These are phyloP conservation scores for Etia nguti DNA, from an alignment of 2,113 vertebrate species.

Conservation along the genomic window DNA sequence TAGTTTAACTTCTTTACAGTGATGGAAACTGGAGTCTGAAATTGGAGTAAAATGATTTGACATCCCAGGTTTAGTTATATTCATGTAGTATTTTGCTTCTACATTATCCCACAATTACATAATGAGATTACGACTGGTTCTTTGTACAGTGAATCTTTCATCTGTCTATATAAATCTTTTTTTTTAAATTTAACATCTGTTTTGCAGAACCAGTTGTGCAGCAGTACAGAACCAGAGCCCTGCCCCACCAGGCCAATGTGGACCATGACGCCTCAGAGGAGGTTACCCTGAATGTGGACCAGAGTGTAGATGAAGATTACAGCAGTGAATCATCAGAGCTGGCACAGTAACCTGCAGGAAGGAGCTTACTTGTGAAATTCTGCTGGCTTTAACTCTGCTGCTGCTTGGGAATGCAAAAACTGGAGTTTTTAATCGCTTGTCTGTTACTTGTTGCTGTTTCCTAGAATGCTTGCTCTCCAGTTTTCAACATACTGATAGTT, in stretches of 20 bases:
- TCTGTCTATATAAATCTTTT: background rate
- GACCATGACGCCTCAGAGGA: background rate
- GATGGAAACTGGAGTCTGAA: background rate
- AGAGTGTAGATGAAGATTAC: slow-evolving; percentile 1
- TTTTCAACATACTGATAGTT: background rate
- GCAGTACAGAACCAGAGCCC: background rate
- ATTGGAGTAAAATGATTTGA: background rate
- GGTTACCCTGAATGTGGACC: background rate
- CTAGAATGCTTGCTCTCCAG: background rate
- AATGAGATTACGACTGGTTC: fast-evolving
- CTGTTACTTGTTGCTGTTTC: background rate
- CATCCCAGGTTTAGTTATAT: background rate
- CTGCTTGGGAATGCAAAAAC: background rate
- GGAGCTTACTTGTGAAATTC: background rate
- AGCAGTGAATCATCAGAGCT: background rate
- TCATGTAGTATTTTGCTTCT: background rate
- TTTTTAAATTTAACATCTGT: background rate
- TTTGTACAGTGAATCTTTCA: background rate
- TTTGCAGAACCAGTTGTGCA: background rate
- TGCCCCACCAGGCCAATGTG: background rate
- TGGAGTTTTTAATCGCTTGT: fast-evolving
- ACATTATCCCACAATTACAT: background rate
- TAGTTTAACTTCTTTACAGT: background rate
- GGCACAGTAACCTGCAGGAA: background rate
- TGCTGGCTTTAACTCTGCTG: background rate